phyloP scores from a whole-genome alignment of 2,113 vertebrate species.

The Archilochus colubris region DNA sequence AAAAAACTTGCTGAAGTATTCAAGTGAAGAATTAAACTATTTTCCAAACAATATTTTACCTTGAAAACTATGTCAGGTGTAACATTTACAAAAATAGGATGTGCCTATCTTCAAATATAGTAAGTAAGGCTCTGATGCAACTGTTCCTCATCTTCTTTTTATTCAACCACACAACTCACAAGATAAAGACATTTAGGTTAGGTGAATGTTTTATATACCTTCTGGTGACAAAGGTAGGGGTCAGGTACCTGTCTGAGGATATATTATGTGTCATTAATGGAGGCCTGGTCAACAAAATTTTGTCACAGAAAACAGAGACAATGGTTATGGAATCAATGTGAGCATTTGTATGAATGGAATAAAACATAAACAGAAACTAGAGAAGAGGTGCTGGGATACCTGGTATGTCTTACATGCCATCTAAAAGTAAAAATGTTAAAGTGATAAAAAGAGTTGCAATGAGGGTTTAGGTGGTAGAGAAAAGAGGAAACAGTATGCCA shows the following conservation, averaged over 20 bases:
- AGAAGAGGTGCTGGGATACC: not conserved
- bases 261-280: not conserved
- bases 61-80: not conserved
- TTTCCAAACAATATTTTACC: not conserved
- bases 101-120: not conserved
- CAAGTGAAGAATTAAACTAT: not conserved
- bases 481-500: not conserved
- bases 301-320: not conserved
- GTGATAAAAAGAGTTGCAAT: not conserved
- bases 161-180: not conserved
- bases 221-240: not conserved
- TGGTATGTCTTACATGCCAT: not conserved
- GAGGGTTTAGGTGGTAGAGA: not conserved
- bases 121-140: not conserved
- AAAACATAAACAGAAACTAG: not conserved
- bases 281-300: not conserved
- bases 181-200: not conserved
- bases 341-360: not conserved
- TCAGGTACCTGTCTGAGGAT: not conserved
- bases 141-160: not conserved
- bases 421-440: not conserved
- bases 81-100: not conserved
- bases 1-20: not conserved
- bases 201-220: not conserved
- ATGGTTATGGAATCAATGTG: not conserved